Percentiles rank a stretch among this genome's conserved stretches.
Evolutionary conservation across 2,113 vertebrate genomes (phyloP).

Genomic region (Laterallus jamaicensis): DNA sequence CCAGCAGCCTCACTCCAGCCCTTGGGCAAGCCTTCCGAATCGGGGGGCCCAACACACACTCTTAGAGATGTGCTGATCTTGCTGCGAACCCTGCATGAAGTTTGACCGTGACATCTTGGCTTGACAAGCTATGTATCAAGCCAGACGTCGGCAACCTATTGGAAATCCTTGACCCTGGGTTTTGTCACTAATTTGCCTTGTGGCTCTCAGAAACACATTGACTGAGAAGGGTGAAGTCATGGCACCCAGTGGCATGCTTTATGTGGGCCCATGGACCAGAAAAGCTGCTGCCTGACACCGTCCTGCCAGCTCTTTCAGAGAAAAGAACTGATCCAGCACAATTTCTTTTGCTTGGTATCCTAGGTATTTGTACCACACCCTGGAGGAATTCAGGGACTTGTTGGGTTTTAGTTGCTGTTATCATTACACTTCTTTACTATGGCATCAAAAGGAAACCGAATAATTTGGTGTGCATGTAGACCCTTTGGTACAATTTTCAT

Average conservation of each 20-base stretch:
- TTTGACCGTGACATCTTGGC: not conserved
- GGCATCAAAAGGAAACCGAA: not conserved
- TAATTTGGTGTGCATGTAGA: not conserved
- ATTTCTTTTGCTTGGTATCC: slow-evolving; percentile 22
- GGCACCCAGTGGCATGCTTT: slow-evolving; percentile 15
- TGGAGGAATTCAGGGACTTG: slow-evolving; percentile 7
- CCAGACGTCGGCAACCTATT: not conserved
- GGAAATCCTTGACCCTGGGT: slow-evolving; percentile 26
- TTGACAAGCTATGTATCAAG: not conserved
- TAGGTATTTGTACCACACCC: not conserved
- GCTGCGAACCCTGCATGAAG: not conserved
- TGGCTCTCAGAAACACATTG: not conserved
- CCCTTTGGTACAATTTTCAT: not conserved
- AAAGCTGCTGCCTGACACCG: not conserved
- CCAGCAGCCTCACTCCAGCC: not conserved
- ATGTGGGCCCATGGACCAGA: not conserved
- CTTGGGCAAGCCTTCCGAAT: not conserved
- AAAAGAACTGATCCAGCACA: not conserved
- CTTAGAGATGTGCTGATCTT: not conserved
- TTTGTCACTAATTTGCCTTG: slow-evolving; percentile 5
- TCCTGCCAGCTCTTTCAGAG: not conserved
- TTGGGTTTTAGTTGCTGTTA: not conserved
- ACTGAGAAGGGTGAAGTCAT: not conserved
- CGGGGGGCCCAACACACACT: not conserved
- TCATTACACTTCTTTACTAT: not conserved